A percentile compares a stretch with the other conserved stretches of the same genome.
phyloP scores from a whole-genome alignment of 2,797 vertebrate species.

The Lithobates pipiens region DNA sequence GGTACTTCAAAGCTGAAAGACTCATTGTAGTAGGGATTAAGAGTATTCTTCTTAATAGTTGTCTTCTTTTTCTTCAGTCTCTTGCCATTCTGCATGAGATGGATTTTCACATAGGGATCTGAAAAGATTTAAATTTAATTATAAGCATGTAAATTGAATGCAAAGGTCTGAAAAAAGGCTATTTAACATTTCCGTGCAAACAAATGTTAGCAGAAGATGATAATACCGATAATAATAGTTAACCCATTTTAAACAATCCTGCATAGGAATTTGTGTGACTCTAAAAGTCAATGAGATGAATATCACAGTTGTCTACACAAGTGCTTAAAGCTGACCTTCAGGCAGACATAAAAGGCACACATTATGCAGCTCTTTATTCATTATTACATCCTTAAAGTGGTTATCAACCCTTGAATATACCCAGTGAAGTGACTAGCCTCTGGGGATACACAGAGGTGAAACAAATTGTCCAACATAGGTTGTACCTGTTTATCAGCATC shows the following conservation, averaged over 20 bases:
- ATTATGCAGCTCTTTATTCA: too few relatives aligned
- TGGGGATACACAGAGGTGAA: too few relatives aligned
- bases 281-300: background rate
- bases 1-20: slow-evolving; percentile 99
- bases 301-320: background rate
- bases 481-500: too few relatives aligned
- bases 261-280: background rate
- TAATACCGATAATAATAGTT: background rate
- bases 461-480: too few relatives aligned
- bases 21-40: slow-evolving; percentile 99
- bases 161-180: slow-evolving; percentile 15
- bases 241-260: background rate
- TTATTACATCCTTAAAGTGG: too few relatives aligned
- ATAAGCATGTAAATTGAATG: slow-evolving; percentile 23
- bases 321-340: too few relatives aligned
- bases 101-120: slow-evolving; percentile 99
- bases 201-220: background rate
- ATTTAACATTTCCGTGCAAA: slow-evolving; percentile 48
- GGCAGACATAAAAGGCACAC: too few relatives aligned
- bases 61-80: slow-evolving; percentile 99
- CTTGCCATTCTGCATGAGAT: slow-evolving; percentile 99
- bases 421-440: too few relatives aligned
- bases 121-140: slow-evolving; percentile 64
- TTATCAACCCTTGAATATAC: too few relatives aligned
- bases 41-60: slow-evolving; percentile 99